phyloP scores from a whole-genome alignment of 2,113 vertebrate species.

The Protobothrops mucrosquamatus region DNA sequence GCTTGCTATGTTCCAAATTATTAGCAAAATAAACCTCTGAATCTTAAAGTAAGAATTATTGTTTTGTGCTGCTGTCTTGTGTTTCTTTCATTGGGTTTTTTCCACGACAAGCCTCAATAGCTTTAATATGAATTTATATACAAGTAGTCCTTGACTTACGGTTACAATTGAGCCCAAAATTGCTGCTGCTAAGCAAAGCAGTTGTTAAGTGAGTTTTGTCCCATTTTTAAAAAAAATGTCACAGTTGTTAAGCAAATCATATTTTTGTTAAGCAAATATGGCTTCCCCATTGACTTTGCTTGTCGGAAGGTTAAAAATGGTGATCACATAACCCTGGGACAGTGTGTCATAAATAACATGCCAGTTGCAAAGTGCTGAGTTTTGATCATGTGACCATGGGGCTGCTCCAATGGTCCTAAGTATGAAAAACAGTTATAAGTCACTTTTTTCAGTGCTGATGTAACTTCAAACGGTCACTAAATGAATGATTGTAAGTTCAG shows the following conservation, averaged over 20 bases:
- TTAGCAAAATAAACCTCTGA: too few species aligned
- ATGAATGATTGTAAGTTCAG: neutral
- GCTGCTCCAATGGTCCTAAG: neutral
- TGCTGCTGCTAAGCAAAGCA: neutral
- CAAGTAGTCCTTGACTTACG: neutral
- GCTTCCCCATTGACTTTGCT: too few species aligned
- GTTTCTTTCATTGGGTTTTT: too few species aligned
- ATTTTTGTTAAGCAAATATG: too few species aligned
- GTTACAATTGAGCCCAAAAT: neutral
- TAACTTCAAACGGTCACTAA: neutral
- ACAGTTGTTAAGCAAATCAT: too few species aligned
- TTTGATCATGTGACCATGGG: neutral
- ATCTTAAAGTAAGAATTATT: too few species aligned
- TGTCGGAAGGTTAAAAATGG: too few species aligned
- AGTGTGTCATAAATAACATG: neutral
- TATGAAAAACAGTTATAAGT: neutral
- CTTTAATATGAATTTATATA: neutral
- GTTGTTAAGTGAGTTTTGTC: neutral
- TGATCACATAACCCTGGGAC: too few species aligned
- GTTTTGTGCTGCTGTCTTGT: too few species aligned
- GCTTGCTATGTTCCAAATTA: too few species aligned
- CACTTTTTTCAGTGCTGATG: neutral
- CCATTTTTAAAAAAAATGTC: too few species aligned
- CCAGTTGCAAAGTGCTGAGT: too few species aligned
- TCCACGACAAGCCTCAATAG: neutral